phyloP scores from a whole-genome alignment of 2,113 vertebrate genomes.

The Pipra filicauda region DNA sequence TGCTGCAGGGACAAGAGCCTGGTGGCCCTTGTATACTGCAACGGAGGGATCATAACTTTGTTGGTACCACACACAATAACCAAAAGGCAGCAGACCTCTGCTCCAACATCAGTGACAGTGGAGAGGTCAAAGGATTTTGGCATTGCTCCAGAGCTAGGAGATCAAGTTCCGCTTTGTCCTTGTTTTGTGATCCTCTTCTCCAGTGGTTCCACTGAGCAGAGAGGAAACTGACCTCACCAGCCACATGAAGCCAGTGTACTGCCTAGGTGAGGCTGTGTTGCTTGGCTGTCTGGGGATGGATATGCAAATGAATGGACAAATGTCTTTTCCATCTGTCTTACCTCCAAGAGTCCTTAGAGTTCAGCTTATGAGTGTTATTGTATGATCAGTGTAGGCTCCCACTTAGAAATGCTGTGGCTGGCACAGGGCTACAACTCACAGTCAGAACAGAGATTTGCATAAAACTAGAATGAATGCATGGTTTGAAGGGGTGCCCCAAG shows the following conservation, averaged over 20 bases:
- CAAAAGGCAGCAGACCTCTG: not conserved
- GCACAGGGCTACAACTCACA: not conserved
- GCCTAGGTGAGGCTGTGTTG: not conserved
- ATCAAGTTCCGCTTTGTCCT: not conserved
- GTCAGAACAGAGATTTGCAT: not conserved
- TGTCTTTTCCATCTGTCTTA: not conserved
- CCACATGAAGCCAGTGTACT: accelerated
- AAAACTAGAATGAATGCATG: not conserved
- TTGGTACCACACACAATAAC: accelerated
- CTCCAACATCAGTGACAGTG: not conserved
- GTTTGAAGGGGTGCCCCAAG: not conserved
- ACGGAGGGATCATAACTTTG: not conserved
- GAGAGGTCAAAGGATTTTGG: not conserved
- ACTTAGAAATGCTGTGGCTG: not conserved
- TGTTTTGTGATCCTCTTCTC: not conserved
- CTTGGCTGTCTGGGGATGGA: not conserved
- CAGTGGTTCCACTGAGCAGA: not conserved
- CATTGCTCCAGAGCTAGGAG: not conserved
- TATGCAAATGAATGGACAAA: not conserved
- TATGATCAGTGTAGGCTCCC: not conserved
- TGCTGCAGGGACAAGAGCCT: not conserved
- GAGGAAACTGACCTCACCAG: not conserved
- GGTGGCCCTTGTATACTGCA: not conserved
- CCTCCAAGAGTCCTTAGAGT: not conserved
- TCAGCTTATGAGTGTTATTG: not conserved